Conservation (phyloP, 1,140 invertebrate species). For the Trigoniulus corallinus region DNA sequence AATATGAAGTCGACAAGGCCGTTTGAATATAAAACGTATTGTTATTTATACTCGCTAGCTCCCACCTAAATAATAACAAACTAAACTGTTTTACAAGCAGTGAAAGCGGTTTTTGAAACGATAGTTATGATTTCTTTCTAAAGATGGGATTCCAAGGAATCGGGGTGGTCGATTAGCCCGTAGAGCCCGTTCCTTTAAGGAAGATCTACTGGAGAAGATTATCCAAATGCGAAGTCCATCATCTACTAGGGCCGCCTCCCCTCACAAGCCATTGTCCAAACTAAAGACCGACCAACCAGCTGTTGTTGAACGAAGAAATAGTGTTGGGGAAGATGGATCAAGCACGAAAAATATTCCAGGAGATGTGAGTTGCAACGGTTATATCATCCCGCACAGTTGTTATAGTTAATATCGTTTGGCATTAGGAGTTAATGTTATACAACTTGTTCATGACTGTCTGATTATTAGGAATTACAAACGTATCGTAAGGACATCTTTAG, state of each 20-base stretch:
- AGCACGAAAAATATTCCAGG: conserved; percentile 4
- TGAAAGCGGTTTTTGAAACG: too few species aligned
- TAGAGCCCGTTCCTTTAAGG: conserved; percentile 72
- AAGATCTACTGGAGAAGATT: conserved; percentile 73
- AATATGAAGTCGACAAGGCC: too few species aligned
- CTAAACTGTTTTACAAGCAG: too few species aligned
- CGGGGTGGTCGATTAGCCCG: conserved; percentile 37
- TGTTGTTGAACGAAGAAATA: background rate
- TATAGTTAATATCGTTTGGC: too few species aligned
- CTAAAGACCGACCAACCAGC: background rate
- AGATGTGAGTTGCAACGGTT: too few species aligned
- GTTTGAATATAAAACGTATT: too few species aligned
- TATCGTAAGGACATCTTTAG: conserved; percentile 41
- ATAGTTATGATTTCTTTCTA: too few species aligned
- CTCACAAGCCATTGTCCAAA: conserved; percentile 13
- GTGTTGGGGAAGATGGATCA: background rate
- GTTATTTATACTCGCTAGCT: too few species aligned
- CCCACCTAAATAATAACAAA: too few species aligned
- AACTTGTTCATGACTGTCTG: too few species aligned
- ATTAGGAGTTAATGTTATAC: too few species aligned
- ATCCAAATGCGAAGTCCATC: conserved; percentile 61
- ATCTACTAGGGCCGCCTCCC: conserved; percentile 13
- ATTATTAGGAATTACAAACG: conserved; percentile 11
- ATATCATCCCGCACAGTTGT: too few species aligned
- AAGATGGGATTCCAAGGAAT: background rate